These are phyloP conservation scores for Itoplectis maculator DNA, from an alignment of 2,888 invertebrate genomes.

Conservation along the genomic window DNA sequence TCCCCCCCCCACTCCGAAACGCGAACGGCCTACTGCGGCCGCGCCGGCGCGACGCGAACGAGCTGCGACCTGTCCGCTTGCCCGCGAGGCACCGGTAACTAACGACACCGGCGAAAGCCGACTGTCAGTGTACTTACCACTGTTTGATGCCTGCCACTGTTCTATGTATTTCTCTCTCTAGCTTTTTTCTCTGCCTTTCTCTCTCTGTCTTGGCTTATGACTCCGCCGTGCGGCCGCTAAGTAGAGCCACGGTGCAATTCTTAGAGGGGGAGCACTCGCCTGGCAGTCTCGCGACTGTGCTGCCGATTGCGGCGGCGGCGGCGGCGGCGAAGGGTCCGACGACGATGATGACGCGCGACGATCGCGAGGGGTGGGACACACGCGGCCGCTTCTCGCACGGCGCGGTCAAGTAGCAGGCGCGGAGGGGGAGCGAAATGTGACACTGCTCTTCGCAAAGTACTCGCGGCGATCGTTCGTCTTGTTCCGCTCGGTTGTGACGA, in stretches of 20 bases:
- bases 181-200: too few species aligned
- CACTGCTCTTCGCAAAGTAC: slow-evolving; percentile 37
- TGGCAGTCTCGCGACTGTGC: background rate
- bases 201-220: background rate
- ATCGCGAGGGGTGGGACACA: background rate
- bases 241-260: slow-evolving; percentile 13
- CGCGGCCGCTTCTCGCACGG: too few species aligned
- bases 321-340: background rate
- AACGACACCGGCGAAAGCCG: slow-evolving; percentile 38
- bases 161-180: too few species aligned
- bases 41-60: background rate
- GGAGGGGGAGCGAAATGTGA: slow-evolving; percentile 38
- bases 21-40: background rate
- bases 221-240: background rate
- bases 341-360: background rate
- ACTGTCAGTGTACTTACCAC: slow-evolving; percentile 8
- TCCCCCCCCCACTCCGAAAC: too few species aligned
- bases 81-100: slow-evolving; percentile 17
- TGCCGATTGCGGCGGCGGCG: background rate
- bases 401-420: too few species aligned
- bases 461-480: slow-evolving; percentile 40
- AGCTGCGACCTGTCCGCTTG: background rate
- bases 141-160: too few species aligned
- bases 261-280: background rate
- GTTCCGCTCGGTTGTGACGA: slow-evolving; percentile 11